phyloP scores from a whole-genome alignment of 2,113 vertebrate genomes.

The Rhinogobius similis region DNA sequence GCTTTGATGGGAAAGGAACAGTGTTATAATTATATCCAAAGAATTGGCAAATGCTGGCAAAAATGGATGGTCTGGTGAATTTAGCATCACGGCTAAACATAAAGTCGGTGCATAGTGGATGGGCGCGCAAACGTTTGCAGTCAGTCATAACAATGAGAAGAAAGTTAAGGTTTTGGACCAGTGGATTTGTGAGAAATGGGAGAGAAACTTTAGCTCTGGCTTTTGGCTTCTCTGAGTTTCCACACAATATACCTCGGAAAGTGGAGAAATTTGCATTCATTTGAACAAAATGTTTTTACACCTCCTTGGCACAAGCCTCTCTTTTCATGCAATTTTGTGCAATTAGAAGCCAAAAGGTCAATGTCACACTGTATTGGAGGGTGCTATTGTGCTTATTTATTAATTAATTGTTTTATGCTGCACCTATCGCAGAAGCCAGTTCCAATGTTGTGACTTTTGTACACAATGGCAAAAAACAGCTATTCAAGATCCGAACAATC shows the following conservation, averaged over 20 bases:
- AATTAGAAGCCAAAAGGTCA: too few species aligned
- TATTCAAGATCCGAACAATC: too few species aligned
- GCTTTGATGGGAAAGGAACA: conserved; percentile 29
- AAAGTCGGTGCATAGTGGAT: conserved; percentile 39
- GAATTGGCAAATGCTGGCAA: conserved; percentile 31
- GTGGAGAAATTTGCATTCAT: too few species aligned
- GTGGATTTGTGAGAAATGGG: neutral
- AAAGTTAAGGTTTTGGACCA: conserved; percentile 35
- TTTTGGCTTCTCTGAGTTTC: neutral
- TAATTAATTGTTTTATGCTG: too few species aligned
- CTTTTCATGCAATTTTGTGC: too few species aligned
- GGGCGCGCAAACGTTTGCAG: conserved; percentile 50
- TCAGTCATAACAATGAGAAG: conserved; percentile 58
- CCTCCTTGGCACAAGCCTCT: too few species aligned
- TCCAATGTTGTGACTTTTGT: too few species aligned
- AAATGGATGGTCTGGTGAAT: conserved; percentile 29
- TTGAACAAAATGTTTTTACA: too few species aligned
- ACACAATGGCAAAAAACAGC: too few species aligned
- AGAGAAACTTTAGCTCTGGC: neutral
- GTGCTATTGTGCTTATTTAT: neutral
- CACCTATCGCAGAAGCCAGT: too few species aligned
- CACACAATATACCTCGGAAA: neutral
- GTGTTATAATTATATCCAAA: conserved; percentile 7
- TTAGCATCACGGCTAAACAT: conserved; percentile 33
- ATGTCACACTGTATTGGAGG: neutral